Conservation (phyloP, 2,888 invertebrate genomes). For the Nephrocerus scutellatus region DNA sequence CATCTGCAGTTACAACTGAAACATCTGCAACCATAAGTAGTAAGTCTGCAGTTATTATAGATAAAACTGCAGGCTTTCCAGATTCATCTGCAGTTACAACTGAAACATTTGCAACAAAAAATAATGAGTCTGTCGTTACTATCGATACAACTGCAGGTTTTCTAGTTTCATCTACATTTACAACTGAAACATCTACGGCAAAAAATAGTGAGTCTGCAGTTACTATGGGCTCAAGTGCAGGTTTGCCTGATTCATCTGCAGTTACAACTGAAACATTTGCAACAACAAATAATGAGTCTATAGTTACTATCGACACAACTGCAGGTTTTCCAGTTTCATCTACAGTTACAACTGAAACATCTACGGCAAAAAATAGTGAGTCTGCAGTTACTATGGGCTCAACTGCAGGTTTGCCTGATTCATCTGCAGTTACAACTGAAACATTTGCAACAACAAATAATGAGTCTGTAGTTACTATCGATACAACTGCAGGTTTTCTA, state of each 20-base stretch:
- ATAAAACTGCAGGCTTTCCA: not conserved
- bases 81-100: not conserved
- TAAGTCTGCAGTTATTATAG: constrained; percentile 1
- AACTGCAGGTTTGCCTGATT: no score
- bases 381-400: no score
- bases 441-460: constrained; percentile 4
- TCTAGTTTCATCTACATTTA: not conserved
- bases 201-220: not conserved
- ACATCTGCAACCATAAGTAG: constrained; percentile 2
- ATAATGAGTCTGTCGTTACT: no score
- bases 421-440: no score
- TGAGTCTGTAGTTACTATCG: constrained; percentile 5
- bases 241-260: not conserved
- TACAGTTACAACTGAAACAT: no score
- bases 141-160: constrained; percentile 1
- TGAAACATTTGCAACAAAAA: constrained; percentile 1
- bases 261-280: not conserved
- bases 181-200: not conserved
- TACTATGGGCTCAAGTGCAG: not conserved
- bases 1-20: constrained; percentile 3
- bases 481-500: constrained; percentile 1
- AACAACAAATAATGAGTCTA: not conserved
- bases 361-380: no score
- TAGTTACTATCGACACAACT: not conserved
- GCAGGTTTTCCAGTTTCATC: no score